Percentiles rank a stretch among this genome's conserved stretches.
Conservation (phyloP, 2,888 invertebrate genomes). For the Elysia crispata region DNA sequence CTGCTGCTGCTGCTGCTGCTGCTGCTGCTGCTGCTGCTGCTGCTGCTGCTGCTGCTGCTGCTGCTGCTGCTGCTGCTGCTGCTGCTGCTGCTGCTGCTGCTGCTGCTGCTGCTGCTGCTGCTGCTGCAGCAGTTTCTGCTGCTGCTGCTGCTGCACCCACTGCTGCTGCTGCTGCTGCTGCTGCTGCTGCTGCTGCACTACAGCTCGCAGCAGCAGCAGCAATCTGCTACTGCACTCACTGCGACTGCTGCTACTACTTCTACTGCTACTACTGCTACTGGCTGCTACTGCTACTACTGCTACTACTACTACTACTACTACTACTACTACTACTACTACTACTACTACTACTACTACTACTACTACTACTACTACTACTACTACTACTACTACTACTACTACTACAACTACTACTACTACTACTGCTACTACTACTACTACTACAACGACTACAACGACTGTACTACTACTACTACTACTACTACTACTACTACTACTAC, state of each 20-base stretch:
- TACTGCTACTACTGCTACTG: not conserved
- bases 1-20: not conserved
- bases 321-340: slow-evolving; percentile 9
- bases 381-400: slow-evolving; percentile 9
- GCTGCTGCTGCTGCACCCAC: too few relatives aligned
- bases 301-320: slow-evolving; percentile 1
- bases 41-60: not conserved
- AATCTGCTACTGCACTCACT: not conserved
- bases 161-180: too few relatives aligned
- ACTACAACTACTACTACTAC: slow-evolving; percentile 4
- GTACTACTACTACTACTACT: slow-evolving; percentile 9
- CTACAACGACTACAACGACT: too few relatives aligned
- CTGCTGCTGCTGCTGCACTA: not conserved
- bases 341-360: slow-evolving; percentile 4
- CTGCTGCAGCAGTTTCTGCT: too few relatives aligned
- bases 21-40: not conserved
- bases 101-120: not conserved
- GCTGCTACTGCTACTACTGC: not conserved
- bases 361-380: slow-evolving; percentile 4
- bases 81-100: not conserved
- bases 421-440: slow-evolving; percentile 1
- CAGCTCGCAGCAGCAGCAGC: not conserved
- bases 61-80: not conserved
- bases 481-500: slow-evolving; percentile 9
- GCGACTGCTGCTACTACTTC: too few relatives aligned